Conservation (phyloP, 1,140 invertebrate genomes). For the Drosophila aff. region DNA sequence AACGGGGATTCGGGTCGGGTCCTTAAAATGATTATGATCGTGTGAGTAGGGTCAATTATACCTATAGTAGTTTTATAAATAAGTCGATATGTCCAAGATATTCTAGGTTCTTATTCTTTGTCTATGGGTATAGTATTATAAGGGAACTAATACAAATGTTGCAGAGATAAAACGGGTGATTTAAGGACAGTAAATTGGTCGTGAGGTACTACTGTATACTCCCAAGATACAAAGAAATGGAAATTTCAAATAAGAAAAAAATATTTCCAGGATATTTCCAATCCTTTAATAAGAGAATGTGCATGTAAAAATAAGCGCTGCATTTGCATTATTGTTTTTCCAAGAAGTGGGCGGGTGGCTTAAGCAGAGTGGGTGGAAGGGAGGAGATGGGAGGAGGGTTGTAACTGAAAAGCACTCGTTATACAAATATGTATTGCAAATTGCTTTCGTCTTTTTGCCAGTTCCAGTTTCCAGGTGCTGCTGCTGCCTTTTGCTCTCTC, state of each 20-base stretch:
- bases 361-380: conserved; percentile 10
- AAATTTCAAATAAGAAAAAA: not conserved
- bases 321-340: conserved; percentile 12
- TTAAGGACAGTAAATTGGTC: not conserved
- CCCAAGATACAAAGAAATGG: not conserved
- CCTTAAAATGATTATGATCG: not conserved
- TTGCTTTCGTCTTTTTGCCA: conserved; percentile 69
- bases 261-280: not conserved
- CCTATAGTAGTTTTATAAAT: not conserved
- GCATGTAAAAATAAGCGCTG: not conserved
- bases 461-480: conserved; percentile 77
- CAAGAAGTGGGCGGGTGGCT: conserved; percentile 1
- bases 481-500: conserved; percentile 14
- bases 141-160: not conserved
- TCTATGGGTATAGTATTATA: not conserved
- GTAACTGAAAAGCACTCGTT: conserved; percentile 41
- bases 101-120: not conserved
- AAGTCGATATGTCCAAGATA: not conserved
- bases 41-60: not conserved
- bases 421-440: conserved; percentile 79
- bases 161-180: not conserved
- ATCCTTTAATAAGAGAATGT: not conserved
- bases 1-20: not conserved
- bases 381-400: conserved; percentile 6
- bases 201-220: not conserved